Evolutionary conservation across 2,113 vertebrate species (phyloP), one percentile per base, ranked within the genome.

Genomic region (Charadrius vociferus): DNA sequence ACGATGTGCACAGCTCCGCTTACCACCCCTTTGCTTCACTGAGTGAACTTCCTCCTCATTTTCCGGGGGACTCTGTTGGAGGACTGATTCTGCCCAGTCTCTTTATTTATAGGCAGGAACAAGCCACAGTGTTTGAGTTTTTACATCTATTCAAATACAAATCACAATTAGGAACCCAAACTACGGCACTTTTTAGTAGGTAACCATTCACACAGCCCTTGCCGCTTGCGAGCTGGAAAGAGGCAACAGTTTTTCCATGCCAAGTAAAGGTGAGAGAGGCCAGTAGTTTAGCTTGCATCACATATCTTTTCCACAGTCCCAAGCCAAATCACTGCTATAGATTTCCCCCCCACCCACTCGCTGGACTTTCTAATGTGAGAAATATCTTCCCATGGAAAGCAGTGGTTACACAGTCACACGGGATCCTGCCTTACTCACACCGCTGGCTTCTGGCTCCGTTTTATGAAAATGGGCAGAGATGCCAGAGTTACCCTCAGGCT

Each of bases 311-410:
- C 91, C 97, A 94, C 58, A 67, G 62, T 80, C 77, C 50, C 81
- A 91, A 82, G 93, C 91, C 81, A 97, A 97, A 88, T 29, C 74
- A 77, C 74, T 70, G 84, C 58, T 93, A 66, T 47, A 91, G 89
- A 95, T 82, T 82, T 72, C 36, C 29, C 81, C 74, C 36, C 81
- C 39, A 95, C 96, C 91, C 67, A 96, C 94, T 91, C 47, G 0
- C 79, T 88, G 91, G 87, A 77, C 86, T 93, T 94, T 95, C 71
- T 95, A 95, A 88, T 55, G 12, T 82, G 89, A 91, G 81, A 96
- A 96, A 91, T 93, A 93, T 91, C 94, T 95, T 96, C 93, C 93
- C 91, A 71, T 80, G 89, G 81, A 97, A 94, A 94, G 87, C 91
- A 73, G 87, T 88, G 79, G 94, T 96, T 94, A 39, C 14, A 3